phyloP scores from a whole-genome alignment of 2,888 invertebrate species.

The Eupithecia tripunctaria region DNA sequence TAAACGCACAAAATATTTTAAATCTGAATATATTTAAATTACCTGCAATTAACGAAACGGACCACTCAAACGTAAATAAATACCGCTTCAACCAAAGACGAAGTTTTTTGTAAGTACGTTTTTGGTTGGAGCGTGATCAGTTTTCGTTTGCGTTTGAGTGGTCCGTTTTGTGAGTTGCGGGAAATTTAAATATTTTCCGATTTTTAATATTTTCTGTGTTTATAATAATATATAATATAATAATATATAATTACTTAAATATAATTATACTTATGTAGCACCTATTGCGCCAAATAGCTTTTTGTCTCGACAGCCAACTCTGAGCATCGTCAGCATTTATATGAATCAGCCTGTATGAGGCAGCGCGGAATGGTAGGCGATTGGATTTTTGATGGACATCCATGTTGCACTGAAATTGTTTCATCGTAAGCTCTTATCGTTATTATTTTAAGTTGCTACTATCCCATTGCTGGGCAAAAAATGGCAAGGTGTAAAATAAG shows the following conservation, averaged over 20 bases:
- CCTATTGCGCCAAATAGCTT: neutral
- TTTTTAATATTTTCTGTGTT: too few relatives aligned
- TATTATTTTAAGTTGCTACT: constrained; percentile 1
- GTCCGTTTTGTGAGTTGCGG: too few relatives aligned
- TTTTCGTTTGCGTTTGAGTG: too few relatives aligned
- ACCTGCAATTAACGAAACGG: neutral
- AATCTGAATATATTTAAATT: neutral
- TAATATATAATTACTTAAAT: too few relatives aligned
- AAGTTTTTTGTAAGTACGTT: too few relatives aligned
- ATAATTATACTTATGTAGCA: too few relatives aligned
- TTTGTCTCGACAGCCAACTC: neutral
- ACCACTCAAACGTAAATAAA: neutral
- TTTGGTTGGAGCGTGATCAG: too few relatives aligned
- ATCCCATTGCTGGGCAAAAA: neutral
- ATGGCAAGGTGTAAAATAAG: neutral
- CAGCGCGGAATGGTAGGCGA: constrained; percentile 26
- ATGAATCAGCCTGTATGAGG: constrained; percentile 18
- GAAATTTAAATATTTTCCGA: too few relatives aligned
- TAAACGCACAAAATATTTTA: neutral
- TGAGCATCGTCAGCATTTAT: neutral
- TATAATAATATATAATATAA: too few relatives aligned
- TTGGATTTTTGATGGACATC: constrained; percentile 35
- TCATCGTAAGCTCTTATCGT: constrained; percentile 10
- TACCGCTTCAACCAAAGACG: neutral
- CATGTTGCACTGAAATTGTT: constrained; percentile 31